A percentile compares a stretch with the other conserved stretches of the same genome.
These are phyloP conservation scores for Luehdorfia chinensis DNA, from an alignment of 1,140 invertebrate species.

Conservation along the genomic window DNA sequence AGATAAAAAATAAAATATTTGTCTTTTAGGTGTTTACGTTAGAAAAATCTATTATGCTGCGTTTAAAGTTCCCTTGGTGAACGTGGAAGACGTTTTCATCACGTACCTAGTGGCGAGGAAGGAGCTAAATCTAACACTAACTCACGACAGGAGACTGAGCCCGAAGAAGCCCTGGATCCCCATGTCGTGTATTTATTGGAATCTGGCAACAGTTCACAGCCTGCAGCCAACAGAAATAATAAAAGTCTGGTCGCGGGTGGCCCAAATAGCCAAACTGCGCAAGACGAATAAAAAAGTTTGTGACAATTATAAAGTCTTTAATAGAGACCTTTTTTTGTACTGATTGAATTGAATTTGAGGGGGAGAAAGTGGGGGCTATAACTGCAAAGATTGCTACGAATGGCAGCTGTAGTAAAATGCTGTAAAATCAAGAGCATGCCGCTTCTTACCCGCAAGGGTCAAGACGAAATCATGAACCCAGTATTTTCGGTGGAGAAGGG, in stretches of 20 bases:
- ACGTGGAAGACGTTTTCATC: conserved; percentile 64
- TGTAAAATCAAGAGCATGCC: too few species aligned
- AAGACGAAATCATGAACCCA: background rate
- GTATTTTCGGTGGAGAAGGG: too few species aligned
- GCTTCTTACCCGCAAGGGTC: too few species aligned
- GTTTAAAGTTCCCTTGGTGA: conserved; percentile 39
- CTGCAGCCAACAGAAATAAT: conserved; percentile 36
- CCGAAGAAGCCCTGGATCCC: conserved; percentile 45
- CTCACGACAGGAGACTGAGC: conserved; percentile 48
- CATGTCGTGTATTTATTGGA: conserved; percentile 35
- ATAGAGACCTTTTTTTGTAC: conserved; percentile 36
- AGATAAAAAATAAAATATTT: too few species aligned
- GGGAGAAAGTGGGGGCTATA: too few species aligned
- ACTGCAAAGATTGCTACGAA: too few species aligned
- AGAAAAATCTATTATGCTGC: conserved; percentile 32
- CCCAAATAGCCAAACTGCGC: conserved; percentile 19
- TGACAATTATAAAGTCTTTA: conserved; percentile 26
- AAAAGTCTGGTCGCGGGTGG: conserved; percentile 29
- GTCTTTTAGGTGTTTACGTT: conserved; percentile 48
- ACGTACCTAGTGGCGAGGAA: conserved; percentile 50
- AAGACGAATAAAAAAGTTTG: conserved; percentile 24
- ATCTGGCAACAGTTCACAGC: conserved; percentile 41
- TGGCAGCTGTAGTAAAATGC: too few species aligned
- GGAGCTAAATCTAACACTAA: conserved; percentile 30
- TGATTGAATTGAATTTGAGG: conserved; percentile 24